phyloP scores from a whole-genome alignment of 1,140 invertebrate genomes.

The Eueides isabella region DNA sequence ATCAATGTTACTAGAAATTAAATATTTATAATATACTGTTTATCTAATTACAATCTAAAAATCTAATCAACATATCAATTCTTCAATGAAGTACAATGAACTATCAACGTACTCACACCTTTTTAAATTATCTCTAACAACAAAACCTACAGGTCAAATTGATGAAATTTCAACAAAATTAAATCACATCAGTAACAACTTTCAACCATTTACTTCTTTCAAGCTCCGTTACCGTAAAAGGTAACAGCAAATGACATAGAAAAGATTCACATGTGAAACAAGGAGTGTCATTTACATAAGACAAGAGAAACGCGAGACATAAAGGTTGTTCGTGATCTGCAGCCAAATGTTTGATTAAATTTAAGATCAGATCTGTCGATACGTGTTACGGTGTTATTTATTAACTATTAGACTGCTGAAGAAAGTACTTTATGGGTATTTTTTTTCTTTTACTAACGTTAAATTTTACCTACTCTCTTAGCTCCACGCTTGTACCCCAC shows the following conservation, averaged over 20 bases:
- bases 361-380: constrained; percentile 42
- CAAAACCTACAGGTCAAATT: background rate
- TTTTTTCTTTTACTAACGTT: too few relatives aligned
- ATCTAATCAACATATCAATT: too few relatives aligned
- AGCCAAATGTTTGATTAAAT: constrained; percentile 51
- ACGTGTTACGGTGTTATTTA: background rate
- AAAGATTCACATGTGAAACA: constrained; percentile 33
- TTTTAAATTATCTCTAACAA: background rate
- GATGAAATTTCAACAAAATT: background rate
- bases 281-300: constrained; percentile 48
- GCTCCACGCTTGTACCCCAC: too few relatives aligned
- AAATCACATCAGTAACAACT: background rate
- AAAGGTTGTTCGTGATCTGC: constrained; percentile 46
- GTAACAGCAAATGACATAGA: constrained; percentile 25
- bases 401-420: background rate
- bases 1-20: too few relatives aligned
- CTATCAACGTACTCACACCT: too few relatives aligned
- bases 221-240: constrained; percentile 14
- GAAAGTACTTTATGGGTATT: background rate
- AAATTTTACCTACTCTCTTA: too few relatives aligned
- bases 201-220: background rate
- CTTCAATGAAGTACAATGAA: background rate
- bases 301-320: constrained; percentile 40
- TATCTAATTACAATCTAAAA: too few relatives aligned
- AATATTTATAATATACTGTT: too few relatives aligned